Base-by-base conservation (phyloP, 2,113 vertebrate species). In the Poeciliopsis prolifica region DNA sequence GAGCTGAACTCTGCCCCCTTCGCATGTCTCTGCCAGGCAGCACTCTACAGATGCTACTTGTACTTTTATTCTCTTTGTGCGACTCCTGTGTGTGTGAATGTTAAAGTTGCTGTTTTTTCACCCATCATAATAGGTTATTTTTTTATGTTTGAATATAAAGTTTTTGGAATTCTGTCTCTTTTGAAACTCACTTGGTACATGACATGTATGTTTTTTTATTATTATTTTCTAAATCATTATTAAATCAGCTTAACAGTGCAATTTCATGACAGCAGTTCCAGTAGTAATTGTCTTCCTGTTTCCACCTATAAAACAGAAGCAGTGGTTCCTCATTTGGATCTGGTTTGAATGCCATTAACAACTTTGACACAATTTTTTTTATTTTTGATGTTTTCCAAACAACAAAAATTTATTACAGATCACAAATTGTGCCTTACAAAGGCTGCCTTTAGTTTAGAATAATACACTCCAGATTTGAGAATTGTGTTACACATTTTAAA, bases 1-100 rank as follows among this genome's bases (percentile, higher is more conserved):
- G 79, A 83, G 65, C 81, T 90, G 63, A 72, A 80, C 72, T 77
- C 74, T 66, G 76, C 68, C 51, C 68, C 64, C 9, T 61, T 24
- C 64, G 40, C 9, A 26, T 66, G 40, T 24, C 42, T 78, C 65
- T 37, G 48, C n/a, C 13, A 4, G 48, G 7, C 80, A 19, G 24
- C 0, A 8, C 67, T 74, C 65, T 62, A 61, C n/a, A 26, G 48
- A 73, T 75, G 42, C 51, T 51, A 14, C 30, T 54, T 61, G 30
- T 26, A 3, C n/a, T 54, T 64, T 37, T 64, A 14, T 9, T 54
- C 14, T 68, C 68, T 73, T 22, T 28, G 3, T 85, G 40, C 66
- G 30, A 24, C n/a, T 42, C 42, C 28, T 30, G 15, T 62, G 10
- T 72, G 7, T 60, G 48, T 28, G 65, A 58, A 31, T 31, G 15